phyloP scores from a whole-genome alignment of 1,140 invertebrate species.

The Drosophila suzukii region DNA sequence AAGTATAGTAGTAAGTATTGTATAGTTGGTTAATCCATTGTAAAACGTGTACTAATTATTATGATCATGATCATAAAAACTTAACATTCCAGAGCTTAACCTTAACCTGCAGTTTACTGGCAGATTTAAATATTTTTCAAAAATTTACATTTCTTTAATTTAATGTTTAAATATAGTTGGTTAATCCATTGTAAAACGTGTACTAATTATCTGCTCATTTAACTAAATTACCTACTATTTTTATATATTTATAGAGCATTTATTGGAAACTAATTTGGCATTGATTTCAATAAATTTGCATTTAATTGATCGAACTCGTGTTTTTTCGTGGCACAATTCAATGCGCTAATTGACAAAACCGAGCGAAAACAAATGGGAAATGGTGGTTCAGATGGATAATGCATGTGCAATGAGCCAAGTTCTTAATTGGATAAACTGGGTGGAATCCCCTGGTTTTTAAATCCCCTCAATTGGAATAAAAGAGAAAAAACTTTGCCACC shows the following conservation, averaged over 20 bases:
- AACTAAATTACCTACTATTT: background rate
- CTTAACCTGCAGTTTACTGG: background rate
- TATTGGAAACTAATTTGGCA: conserved; percentile 75
- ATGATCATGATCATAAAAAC: conserved; percentile 11
- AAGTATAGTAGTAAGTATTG: too few relatives aligned
- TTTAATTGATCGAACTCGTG: conserved; percentile 70
- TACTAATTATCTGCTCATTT: background rate
- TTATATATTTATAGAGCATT: conserved; percentile 38
- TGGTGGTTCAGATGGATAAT: conserved; percentile 37
- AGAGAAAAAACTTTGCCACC: conserved; percentile 58
- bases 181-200: background rate
- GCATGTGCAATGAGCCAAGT: conserved; percentile 56
- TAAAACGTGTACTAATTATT: background rate
- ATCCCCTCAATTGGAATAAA: conserved; percentile 8
- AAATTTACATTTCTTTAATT: too few relatives aligned
- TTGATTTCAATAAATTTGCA: conserved; percentile 73
- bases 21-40: background rate
- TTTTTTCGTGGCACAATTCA: conserved; percentile 56
- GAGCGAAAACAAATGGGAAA: conserved; percentile 41
- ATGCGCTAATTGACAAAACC: conserved; percentile 73
- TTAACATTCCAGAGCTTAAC: conserved; percentile 26
- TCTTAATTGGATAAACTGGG: conserved; percentile 58
- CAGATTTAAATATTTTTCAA: background rate
- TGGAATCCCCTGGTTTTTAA: background rate
- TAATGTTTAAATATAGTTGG: too few relatives aligned